Conservation (phyloP, 2,888 invertebrate species). For the Eurois occulta region DNA sequence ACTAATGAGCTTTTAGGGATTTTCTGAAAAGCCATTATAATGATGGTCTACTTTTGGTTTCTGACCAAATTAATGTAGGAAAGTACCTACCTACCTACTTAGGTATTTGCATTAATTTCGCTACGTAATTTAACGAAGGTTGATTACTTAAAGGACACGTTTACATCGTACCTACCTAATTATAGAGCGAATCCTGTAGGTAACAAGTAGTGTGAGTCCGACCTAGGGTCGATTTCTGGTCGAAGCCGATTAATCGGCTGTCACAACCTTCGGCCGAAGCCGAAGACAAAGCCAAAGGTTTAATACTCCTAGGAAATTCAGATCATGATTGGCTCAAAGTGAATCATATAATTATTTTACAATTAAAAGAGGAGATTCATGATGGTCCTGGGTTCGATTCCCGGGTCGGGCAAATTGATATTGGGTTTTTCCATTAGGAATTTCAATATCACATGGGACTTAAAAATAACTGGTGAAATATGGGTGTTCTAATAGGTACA, state of each 20-base stretch:
- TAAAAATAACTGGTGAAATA: no score
- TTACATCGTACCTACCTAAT: slow-evolving; percentile 31
- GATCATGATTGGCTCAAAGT: not conserved
- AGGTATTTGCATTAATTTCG: slow-evolving; percentile 31
- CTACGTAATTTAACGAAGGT: slow-evolving; percentile 40
- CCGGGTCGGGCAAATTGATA: no score
- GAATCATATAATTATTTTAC: not conserved
- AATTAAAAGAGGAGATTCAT: no score
- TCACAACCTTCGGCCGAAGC: no score
- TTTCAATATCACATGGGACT: no score
- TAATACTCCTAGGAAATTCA: not conserved
- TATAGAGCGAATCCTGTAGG: slow-evolving; percentile 8
- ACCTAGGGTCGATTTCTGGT: not conserved
- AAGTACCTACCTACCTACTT: slow-evolving; percentile 20
- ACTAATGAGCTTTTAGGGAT: slow-evolving; percentile 23
- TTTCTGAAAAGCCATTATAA: slow-evolving; percentile 36
- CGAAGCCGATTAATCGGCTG: no score
- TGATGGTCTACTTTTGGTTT: slow-evolving; percentile 30
- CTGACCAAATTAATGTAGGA: slow-evolving; percentile 43
- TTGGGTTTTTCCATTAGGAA: no score
- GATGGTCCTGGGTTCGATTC: no score
- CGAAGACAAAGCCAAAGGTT: not conserved
- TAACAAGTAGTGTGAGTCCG: not conserved
- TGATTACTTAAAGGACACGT: slow-evolving; percentile 48
- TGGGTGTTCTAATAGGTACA: no score